Evolutionary conservation across 2,888 invertebrate species (phyloP), one percentile per base, ranked within the genome.

Genomic region (Tryphoninae sp.): DNA sequence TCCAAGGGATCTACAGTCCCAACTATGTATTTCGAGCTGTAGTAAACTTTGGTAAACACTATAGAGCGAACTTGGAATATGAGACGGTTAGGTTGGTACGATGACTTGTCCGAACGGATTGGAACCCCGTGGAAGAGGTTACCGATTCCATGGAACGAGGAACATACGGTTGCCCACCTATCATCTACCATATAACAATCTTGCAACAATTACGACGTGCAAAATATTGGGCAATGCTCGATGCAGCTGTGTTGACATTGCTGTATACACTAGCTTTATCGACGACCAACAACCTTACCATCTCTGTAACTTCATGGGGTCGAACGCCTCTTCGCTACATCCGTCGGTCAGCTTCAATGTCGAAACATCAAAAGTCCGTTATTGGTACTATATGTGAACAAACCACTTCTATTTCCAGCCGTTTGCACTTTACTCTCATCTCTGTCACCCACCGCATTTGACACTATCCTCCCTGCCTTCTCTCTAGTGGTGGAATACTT

Each of bases 11-110:
- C 65, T 53, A 75, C 58, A 65, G 51, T 16, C 59, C 42, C n/a
- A 65, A 73, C 49, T 7, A 16, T 16, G 22, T 68, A 59, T 79
- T 62, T 23, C 19, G 68, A 76, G 62, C 75, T 76, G 72, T 73
- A 59, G 78, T 73, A 59, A 64, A 82, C 33, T 73, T 82, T 79
- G 51, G 58, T 23, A 45, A 68, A 76, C 62, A 75, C 78, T 68
- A 67, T 76, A 58, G 79, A 76, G 58, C 49, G 26, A 16, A 67
- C 58, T 59, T 68, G n/a, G 23, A 61, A 40, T 58, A 58, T 11
- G 0, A 26, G 62, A 68, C 58, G 72, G 69, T 77, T 68, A 72
- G 72, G 68, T 64, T 68, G 61, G 73, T 67, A n/a, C 72, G 74
- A 13, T 72, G 78, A 81, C 78, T 71, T 40, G 65, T 33, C 45